Base-by-base conservation (phyloP, 2,797 vertebrate species). In the Halcyon leucocephala region DNA sequence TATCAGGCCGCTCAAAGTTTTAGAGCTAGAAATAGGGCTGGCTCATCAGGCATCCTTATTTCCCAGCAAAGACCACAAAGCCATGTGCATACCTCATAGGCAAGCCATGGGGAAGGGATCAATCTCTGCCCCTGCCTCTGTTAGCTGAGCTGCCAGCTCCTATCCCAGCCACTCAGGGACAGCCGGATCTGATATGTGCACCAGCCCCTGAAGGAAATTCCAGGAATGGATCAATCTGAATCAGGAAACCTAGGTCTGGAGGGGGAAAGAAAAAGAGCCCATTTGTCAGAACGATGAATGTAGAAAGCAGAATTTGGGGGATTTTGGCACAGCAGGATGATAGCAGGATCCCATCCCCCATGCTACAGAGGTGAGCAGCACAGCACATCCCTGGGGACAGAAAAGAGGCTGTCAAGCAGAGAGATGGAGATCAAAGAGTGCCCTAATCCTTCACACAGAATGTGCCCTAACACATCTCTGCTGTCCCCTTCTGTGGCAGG, bases 181-280 rank as follows among this genome's bases (percentile, higher is more conserved):
- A 1, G 57, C 57, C 35, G 48, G 37, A 44, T 74, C 37, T 21
- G n/a, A 11, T 0, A 7, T 0, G 1, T 74, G 48, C 71, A 18
- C 21, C 39, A 52, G 0, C 3, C 19, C 61, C 13, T 9, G 14
- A 18, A 31, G 58, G 42, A 78, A 91, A 25, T 4, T 6, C 48
- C 58, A 55, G 51, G 65, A 66, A 14, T 0, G 14, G 70, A 64
- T 51, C 33, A 41, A 5, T 17, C 55, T 42, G n/a, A 77, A 41
- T 1, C 0, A 1, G 46, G 51, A 74, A 74, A 31, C 11, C 24
- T 21, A 15, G 13, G 10, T 37, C 20, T 54, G 42, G 16, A 22
- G 21, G 18, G 41, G 28, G 5, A 13, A 33, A 14, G 22, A 51
- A 37, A 46, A 21, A 4, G 4, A 76, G 28, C 14, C 57, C 33